Conservation (phyloP, 2,888 invertebrate genomes). For the Sinopyrophorus schimmeli region DNA sequence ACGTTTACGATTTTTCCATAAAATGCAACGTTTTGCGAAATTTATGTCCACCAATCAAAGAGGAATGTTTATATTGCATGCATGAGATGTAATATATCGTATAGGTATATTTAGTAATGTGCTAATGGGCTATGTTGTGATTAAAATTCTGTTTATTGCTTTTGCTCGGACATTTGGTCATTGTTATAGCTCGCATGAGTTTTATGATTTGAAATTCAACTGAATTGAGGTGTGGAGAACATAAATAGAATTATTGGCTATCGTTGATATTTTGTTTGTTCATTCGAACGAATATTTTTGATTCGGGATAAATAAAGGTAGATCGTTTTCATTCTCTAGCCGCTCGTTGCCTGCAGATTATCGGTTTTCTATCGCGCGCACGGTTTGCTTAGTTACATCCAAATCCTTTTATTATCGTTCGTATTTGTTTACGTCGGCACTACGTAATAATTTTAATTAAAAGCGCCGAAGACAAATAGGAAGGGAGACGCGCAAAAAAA, state of each 20-base stretch:
- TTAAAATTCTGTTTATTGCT: conserved; percentile 57
- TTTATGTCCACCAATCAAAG: conserved; percentile 53
- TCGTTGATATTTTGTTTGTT: conserved; percentile 55
- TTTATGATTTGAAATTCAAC: conserved; percentile 49
- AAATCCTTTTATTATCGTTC: too few relatives aligned
- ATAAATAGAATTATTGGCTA: conserved; percentile 55
- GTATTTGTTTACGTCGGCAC: too few relatives aligned
- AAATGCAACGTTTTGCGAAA: conserved; percentile 36
- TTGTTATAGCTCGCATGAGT: conserved; percentile 49
- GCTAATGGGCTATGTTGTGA: conserved; percentile 56
- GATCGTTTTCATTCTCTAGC: conserved; percentile 34
- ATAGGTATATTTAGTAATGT: conserved; percentile 55
- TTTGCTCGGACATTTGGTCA: conserved; percentile 45
- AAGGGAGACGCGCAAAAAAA: too few relatives aligned
- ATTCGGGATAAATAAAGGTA: conserved; percentile 50
- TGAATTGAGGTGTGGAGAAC: conserved; percentile 50
- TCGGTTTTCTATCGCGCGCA: too few relatives aligned
- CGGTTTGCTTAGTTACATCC: too few relatives aligned
- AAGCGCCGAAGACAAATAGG: too few relatives aligned
- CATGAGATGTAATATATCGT: conserved; percentile 50
- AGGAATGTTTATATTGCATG: conserved; percentile 53
- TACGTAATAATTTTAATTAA: too few relatives aligned
- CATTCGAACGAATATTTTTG: conserved; percentile 52
- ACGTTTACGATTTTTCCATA: conserved; percentile 19
- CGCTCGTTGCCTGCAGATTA: too few relatives aligned